Conservation (phyloP, 2,113 vertebrate genomes). For the Rhinolophus sinicus region DNA sequence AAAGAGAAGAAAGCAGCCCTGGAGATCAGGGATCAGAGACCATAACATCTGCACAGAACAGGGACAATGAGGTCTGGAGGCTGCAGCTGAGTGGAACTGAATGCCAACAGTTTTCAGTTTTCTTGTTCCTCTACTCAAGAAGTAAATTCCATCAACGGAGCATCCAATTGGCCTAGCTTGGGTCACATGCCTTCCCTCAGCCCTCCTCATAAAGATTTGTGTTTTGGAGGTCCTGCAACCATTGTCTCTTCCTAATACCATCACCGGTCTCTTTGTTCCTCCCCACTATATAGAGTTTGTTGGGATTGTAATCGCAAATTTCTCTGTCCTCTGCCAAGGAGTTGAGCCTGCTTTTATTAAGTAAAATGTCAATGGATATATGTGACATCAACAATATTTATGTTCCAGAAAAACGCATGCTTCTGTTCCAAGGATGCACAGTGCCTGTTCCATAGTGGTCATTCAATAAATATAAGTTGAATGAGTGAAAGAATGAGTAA, state of each 20-base stretch:
- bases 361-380: neutral
- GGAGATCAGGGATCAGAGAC: neutral
- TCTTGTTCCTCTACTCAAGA: neutral
- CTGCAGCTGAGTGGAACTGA: neutral
- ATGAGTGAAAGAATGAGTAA: neutral
- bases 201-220: neutral
- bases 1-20: neutral
- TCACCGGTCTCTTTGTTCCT: neutral
- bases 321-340: neutral
- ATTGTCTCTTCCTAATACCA: neutral
- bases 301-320: neutral
- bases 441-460: neutral
- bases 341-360: neutral
- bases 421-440: neutral
- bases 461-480: neutral
- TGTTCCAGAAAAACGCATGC: neutral
- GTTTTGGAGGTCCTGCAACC: neutral
- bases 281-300: neutral
- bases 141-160: neutral
- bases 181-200: neutral
- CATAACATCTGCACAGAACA: neutral
- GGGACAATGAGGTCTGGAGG: neutral
- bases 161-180: neutral
- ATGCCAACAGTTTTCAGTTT: neutral
- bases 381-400: neutral